phyloP scores from a whole-genome alignment of 2,888 invertebrate genomes.

The Sesia apiformis region DNA sequence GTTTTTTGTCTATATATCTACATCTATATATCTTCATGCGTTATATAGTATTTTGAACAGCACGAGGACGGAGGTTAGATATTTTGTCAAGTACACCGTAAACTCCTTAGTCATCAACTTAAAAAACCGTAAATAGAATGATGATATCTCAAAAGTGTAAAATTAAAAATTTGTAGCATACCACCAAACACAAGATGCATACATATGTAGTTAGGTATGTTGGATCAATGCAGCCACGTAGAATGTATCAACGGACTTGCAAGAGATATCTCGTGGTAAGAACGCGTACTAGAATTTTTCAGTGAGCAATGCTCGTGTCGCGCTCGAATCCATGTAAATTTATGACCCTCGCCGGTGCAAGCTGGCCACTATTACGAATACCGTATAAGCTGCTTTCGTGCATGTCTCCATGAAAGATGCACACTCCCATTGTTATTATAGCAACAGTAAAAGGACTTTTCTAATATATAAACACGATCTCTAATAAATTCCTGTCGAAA shows the following conservation, averaged over 20 bases:
- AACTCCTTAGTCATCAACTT: no score
- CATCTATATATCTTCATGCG: no score
- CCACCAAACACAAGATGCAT: constrained; percentile 1
- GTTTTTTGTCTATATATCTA: no score
- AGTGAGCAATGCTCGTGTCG: constrained; percentile 54
- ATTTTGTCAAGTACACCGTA: no score
- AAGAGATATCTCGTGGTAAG: constrained; percentile 23
- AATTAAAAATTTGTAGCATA: not conserved
- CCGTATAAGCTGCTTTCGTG: constrained; percentile 39
- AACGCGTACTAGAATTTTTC: constrained; percentile 56
- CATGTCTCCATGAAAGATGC: constrained; percentile 34
- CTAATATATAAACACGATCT: not conserved
- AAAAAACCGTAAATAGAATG: not conserved
- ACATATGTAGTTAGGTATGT: constrained; percentile 5
- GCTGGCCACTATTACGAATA: constrained; percentile 40
- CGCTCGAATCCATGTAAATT: constrained; percentile 61
- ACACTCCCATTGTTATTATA: constrained; percentile 3
- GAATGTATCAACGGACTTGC: constrained; percentile 13
- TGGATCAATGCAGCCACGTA: constrained; percentile 6
- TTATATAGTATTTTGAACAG: no score
- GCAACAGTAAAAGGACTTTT: not conserved
- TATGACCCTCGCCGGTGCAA: constrained; percentile 42
- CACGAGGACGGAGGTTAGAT: no score
- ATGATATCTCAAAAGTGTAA: not conserved
- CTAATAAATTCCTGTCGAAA: not conserved